Evolutionary conservation across 2,113 vertebrate genomes (phyloP).

Genomic region (Labeo catla): DNA sequence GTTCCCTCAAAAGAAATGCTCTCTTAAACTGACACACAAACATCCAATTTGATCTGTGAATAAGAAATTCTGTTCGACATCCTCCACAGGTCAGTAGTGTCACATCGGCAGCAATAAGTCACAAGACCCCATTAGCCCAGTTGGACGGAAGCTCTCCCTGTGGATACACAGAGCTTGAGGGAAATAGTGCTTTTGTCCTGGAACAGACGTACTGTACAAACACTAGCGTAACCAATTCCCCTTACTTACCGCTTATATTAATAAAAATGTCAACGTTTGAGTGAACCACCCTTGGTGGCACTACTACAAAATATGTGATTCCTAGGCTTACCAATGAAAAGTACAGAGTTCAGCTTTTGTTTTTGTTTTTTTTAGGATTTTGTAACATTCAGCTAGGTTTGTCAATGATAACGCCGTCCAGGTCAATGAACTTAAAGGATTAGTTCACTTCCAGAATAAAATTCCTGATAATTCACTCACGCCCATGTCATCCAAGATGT

Average conservation of each 20-base stretch:
- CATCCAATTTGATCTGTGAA: neutral
- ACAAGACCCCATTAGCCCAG: conserved; percentile 11
- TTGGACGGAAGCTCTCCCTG: neutral
- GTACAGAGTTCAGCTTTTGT: neutral
- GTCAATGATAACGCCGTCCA: neutral
- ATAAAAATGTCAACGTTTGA: neutral
- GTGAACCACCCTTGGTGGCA: too few relatives aligned
- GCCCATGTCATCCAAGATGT: too few relatives aligned
- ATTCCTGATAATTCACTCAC: too few relatives aligned
- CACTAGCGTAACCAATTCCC: conserved; percentile 62
- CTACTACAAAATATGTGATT: neutral
- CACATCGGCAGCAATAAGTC: neutral
- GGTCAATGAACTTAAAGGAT: conserved; percentile 1
- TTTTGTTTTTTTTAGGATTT: neutral
- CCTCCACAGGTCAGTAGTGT: neutral
- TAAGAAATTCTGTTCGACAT: neutral
- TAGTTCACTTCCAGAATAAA: too few relatives aligned
- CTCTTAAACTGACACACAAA: neutral
- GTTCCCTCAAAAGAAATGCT: neutral
- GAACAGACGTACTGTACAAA: conserved; percentile 63
- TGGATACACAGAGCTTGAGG: neutral
- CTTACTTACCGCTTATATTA: conserved; percentile 38
- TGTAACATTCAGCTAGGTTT: neutral
- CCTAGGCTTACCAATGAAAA: neutral
- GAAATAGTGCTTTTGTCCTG: neutral